Evolutionary conservation across 64 coral and sea anemone genomes (phyloP), one percentile per base, ranked within the genome.

Genomic region (Stichodactyla mertensii): DNA sequence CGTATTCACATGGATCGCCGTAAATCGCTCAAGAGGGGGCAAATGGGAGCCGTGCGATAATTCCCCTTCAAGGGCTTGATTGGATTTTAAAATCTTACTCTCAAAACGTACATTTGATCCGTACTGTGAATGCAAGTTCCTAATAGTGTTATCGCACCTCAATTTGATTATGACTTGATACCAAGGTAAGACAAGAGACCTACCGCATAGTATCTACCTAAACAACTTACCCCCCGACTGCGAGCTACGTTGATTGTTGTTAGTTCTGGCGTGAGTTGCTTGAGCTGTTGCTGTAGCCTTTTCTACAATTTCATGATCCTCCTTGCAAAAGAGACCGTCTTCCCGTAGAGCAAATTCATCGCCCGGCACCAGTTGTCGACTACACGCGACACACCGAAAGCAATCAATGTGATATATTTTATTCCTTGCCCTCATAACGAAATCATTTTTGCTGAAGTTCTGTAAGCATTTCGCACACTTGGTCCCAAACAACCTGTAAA

Each of bases 351-450:
- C 97, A 27, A 92, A 99, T 64, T 99, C 97, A 57, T 99, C 97
- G 4, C 97, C 97, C 2, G 93, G 97, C 12, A 99, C 90, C 6
- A 99, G 86, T 58, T 99, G 97, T 79, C 93, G 92, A 77, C 93
- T 95, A 61, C 97, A 99, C 26, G 97, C 97, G 16, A 99, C 91
- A 85, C 97, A 99, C 55, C 93, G 97, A 99, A 99, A 99, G 52
- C 97, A 99, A 77, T 99, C 97, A 61, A 99, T 95, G 36, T 99
- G 97, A 31, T 92, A 99, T 71, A 99, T 99, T 90, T 99, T 89
- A 89, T 90, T 99, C 31, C 91, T 89, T 51, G 93, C 97, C 85
- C 93, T 86, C 97, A 99, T 99, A 71, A 99, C 97, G 86, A 95
- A 95, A 83, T 99, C 97, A 4, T 93, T 95, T 82, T 93, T 99